Evolutionary conservation across 2,888 invertebrate species (phyloP), one percentile per base, ranked within the genome.

Genomic region (Callyntrura sp.): DNA sequence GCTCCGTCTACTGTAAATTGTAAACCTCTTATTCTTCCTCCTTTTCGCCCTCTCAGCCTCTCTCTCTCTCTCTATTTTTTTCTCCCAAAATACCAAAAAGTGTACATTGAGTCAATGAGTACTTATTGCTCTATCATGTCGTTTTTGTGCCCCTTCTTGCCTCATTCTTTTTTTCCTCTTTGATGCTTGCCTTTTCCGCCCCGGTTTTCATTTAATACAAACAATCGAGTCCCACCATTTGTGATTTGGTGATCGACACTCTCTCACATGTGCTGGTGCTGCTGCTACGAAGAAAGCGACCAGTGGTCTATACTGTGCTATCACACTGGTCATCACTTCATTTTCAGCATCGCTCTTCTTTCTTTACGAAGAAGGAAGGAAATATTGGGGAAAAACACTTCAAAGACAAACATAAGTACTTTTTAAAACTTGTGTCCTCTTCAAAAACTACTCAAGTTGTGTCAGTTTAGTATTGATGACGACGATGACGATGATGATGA

Each of bases 71-170:
- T 60, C 17, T 14, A 8, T 51, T 78, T 78, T 55, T 48, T 28
- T 76, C 23, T 11, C 17, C 25, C 14, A 78, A 55, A 43, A 57
- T 55, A 51, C 81, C 14, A 79, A 86, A 79, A 43, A 86, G 9
- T 20, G 11, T 43, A 60, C 23, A 25, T 28, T 78, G 70, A 85
- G 85, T 85, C 85, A 85, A 85, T 76, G 85, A 85, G 85, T 57
- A 85, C 83, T 84, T 84, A 84, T 70, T 70, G 70, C 68, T 43
- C 51, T 23, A 28, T 28, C 55, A 84, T 84, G 83, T 84, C 83
- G 68, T 65, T 68, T 17, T 35, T 57, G 43, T 43, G 43, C 43
- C 35, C 25, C 51, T 55, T 23, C 12, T n/a, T n/a, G n/a, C n/a
- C n/a, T n/a, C n/a, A n/a, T n/a, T n/a, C n/a, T n/a, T n/a, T n/a